Base-by-base conservation (phyloP, 2,797 vertebrate species). In the Meda fulgida region DNA sequence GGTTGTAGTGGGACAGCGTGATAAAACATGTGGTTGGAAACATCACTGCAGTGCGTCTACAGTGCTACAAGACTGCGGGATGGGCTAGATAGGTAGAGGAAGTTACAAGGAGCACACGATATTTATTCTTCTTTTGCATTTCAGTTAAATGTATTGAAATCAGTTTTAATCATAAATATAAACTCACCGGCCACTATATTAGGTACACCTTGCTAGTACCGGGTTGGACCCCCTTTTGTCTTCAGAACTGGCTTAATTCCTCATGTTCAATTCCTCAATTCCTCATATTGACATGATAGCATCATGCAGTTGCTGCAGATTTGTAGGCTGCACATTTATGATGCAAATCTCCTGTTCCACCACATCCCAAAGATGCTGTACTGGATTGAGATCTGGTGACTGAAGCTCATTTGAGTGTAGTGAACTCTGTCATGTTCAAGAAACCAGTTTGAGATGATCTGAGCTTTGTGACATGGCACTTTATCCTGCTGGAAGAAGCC, bases 1-100 rank as follows among this genome's bases (percentile, higher is more conserved):
- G 82, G 82, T 43, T 77, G n/a, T 31, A 26, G 63, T 55, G 73
- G 36, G 63, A 11, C 46, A 65, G 66, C 19, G 55, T 72, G 38
- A 76, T 78, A 84, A 84, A 84, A 43, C 63, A 76, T 67, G 82
- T 53, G 82, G 60, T 84, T 69, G 82, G 72, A 84, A 77, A 84
- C 48, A 67, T 84, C 60, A 23, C 48, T 55, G 46, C 46, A 67
- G 60, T 40, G 16, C 7, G 0, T 78, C 76, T 78, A 78, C 36
- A 43, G 73, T n/a, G 13, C 69, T 40, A 70, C 51, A 38, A 58
- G 26, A 73, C 19, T 58, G 18, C 4, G 48, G 38, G n/a, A 40
- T n/a, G 7, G 36, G 31, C 51, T 73, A 65, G 80, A 70, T 36
- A 21, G 11, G 4, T 7, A 23, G 26, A 51, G 43, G 29, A 48